These are phyloP conservation scores for Drosophila equinoxialis DNA, from an alignment of 1,140 invertebrate genomes.

Conservation along the genomic window DNA sequence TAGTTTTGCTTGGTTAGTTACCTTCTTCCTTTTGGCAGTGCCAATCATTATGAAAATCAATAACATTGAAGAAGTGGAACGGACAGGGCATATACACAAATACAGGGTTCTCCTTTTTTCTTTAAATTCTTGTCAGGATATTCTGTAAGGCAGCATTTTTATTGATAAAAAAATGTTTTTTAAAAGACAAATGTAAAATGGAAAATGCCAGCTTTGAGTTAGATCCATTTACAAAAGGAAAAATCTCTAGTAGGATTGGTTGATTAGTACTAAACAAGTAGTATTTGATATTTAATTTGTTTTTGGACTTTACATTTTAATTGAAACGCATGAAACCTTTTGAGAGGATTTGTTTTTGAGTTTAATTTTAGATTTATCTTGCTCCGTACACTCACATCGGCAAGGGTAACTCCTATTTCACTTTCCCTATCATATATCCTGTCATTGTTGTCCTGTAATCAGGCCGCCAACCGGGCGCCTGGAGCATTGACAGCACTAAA, in stretches of 20 bases:
- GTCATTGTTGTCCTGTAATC: slow-evolving; percentile 40
- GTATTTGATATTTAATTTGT: no score
- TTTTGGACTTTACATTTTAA: no score
- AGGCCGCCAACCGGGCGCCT: slow-evolving; percentile 48
- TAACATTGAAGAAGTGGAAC: slow-evolving; percentile 50
- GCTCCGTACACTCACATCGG: neutral
- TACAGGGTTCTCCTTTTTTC: slow-evolving; percentile 22
- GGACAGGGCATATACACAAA: slow-evolving; percentile 3
- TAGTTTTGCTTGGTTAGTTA: slow-evolving; percentile 12
- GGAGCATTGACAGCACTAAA: slow-evolving; percentile 2
- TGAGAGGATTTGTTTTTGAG: neutral
- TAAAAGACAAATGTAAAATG: no score
- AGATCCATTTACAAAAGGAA: no score
- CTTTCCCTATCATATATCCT: neutral
- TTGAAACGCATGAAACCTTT: neutral
- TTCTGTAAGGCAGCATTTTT: no score
- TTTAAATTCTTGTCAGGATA: no score
- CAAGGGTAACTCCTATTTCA: slow-evolving; percentile 26
- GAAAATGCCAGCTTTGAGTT: no score
- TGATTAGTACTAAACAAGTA: no score
- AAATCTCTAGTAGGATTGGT: no score
- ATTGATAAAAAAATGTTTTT: no score
- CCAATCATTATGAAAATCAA: slow-evolving; percentile 63
- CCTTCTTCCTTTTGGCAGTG: slow-evolving; percentile 26
- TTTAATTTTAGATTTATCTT: neutral